phyloP scores from a whole-genome alignment of 2,113 vertebrate species.

The Phyllostomus discolor region DNA sequence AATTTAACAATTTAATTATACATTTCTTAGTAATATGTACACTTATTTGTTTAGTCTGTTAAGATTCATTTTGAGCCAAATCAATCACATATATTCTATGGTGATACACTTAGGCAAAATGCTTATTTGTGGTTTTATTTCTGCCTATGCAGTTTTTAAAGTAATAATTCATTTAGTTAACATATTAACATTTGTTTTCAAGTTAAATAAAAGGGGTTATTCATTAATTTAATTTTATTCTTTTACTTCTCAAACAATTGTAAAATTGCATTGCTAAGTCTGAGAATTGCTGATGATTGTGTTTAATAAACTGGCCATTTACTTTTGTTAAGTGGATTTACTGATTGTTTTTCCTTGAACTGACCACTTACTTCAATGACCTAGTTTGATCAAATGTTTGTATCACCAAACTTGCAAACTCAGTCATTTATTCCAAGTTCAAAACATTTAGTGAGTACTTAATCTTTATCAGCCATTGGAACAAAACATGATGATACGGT shows the following conservation, averaged over 20 bases:
- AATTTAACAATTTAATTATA: neutral
- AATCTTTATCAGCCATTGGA: neutral
- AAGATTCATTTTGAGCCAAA: constrained; percentile 16
- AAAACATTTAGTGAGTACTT: neutral
- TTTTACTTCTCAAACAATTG: neutral
- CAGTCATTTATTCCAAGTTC: neutral
- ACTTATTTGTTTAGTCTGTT: neutral
- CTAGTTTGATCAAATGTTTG: neutral
- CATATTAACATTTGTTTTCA: neutral
- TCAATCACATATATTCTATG: neutral
- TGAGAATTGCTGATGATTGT: neutral
- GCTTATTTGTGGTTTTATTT: neutral
- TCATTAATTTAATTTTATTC: neutral
- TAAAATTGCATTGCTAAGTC: neutral
- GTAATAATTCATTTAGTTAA: neutral
- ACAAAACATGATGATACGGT: neutral
- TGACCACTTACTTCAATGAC: neutral
- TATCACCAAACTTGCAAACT: neutral
- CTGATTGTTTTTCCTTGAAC: neutral
- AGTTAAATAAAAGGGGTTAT: neutral
- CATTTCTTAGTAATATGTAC: neutral
- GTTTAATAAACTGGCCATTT: neutral
- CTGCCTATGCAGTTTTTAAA: neutral
- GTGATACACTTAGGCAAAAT: neutral
- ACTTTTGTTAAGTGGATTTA: neutral